These are phyloP conservation scores for Teleogryllus oceanicus DNA, from an alignment of 2,888 invertebrate species.

Conservation along the genomic window DNA sequence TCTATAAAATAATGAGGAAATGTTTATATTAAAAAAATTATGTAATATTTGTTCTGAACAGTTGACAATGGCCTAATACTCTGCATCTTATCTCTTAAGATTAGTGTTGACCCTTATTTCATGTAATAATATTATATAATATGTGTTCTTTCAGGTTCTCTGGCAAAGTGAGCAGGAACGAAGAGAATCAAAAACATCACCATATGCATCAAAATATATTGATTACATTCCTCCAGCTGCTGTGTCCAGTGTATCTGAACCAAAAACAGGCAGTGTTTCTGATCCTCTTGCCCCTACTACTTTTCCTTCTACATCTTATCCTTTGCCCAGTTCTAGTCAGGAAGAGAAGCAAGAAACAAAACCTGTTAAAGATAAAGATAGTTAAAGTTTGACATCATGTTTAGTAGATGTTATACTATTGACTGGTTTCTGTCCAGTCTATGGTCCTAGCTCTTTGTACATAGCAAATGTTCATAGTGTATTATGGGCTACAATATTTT, in stretches of 20 bases:
- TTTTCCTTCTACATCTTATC: not conserved
- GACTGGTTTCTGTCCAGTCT: not conserved
- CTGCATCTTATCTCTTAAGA: not conserved
- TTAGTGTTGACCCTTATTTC: not conserved
- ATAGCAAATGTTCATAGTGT: not conserved
- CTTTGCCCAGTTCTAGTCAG: not conserved
- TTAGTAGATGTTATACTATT: not conserved
- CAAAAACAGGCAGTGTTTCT: not conserved
- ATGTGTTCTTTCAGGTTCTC: slow-evolving; percentile 54
- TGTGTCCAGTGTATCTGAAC: not conserved
- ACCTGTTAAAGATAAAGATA: not conserved
- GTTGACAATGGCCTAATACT: too few species aligned
- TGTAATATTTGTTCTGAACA: too few species aligned
- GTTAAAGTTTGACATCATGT: not conserved
- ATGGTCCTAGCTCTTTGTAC: not conserved
- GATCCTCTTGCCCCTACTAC: not conserved
- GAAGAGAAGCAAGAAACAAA: not conserved
- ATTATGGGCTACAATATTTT: not conserved
- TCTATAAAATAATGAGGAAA: not conserved
- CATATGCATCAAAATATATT: slow-evolving; percentile 22
- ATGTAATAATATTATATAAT: not conserved
- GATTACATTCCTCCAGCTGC: slow-evolving; percentile 5
- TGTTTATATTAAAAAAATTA: not conserved
- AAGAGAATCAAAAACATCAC: slow-evolving; percentile 52
- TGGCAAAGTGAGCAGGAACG: slow-evolving; percentile 72